These are phyloP conservation scores for Dendrocincla tyrannina DNA, from an alignment of 2,797 vertebrate genomes.

Conservation along the genomic window DNA sequence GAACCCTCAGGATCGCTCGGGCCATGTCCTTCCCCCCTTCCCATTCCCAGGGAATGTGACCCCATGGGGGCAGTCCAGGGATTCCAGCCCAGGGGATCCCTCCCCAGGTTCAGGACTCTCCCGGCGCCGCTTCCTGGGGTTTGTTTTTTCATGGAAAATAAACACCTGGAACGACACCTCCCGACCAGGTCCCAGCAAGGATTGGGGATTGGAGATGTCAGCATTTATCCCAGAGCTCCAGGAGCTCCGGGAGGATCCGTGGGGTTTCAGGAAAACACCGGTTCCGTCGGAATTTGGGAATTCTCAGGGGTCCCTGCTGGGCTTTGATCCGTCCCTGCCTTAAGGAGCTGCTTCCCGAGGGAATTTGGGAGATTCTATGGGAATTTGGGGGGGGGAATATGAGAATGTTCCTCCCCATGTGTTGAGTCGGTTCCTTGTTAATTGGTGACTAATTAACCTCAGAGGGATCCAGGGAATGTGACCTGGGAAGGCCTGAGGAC, in stretches of 20 bases:
- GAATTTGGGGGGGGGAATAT: no score
- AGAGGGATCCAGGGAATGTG: background rate
- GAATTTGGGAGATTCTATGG: background rate
- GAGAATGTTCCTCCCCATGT: rapidly evolving
- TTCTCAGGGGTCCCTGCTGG: rapidly evolving
- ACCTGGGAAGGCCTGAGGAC: background rate
- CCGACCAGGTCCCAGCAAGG: background rate
- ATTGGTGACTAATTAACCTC: background rate
- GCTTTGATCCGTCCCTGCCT: background rate
- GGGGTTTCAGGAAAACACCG: background rate
- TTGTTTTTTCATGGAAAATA: no score
- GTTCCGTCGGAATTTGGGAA: rapidly evolving
- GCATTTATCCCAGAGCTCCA: background rate
- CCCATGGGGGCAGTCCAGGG: background rate
- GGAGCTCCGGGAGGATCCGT: rapidly evolving
- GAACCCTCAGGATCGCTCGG: background rate
- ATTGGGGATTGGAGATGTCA: background rate
- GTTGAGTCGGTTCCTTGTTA: background rate
- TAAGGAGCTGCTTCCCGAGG: background rate
- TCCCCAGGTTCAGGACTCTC: background rate
- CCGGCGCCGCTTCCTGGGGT: background rate
- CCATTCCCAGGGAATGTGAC: no score
- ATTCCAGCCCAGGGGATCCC: background rate
- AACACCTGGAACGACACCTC: background rate
- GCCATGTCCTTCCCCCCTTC: background rate